phyloP scores from a whole-genome alignment of 2,113 vertebrate genomes.

The Ahaetulla prasina region DNA sequence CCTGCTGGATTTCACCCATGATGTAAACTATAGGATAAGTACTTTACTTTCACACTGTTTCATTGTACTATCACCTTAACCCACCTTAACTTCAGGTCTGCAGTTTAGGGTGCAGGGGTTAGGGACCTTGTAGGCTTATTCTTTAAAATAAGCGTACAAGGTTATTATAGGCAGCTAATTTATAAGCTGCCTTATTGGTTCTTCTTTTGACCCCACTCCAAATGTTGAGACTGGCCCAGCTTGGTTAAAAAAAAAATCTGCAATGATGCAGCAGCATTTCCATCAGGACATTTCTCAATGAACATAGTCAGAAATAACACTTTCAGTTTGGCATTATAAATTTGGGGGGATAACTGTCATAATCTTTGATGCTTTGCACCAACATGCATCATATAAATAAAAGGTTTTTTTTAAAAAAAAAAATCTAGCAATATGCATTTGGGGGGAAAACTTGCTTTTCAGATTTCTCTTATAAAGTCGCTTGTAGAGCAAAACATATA shows the following conservation, averaged over 20 bases:
- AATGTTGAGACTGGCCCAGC: background rate
- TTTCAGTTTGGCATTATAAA: background rate
- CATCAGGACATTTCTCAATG: background rate
- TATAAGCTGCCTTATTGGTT: background rate
- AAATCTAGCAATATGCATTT: background rate
- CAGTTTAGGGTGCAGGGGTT: background rate
- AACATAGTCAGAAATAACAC: background rate
- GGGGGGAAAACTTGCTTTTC: background rate
- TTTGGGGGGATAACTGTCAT: background rate
- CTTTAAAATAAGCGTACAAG: too few species aligned
- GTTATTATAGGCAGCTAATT: too few species aligned
- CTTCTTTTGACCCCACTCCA: background rate
- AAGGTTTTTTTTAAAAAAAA: background rate
- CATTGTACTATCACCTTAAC: background rate
- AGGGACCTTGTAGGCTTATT: background rate
- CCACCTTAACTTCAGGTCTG: background rate
- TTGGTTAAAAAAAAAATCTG: background rate
- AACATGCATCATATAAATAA: background rate
- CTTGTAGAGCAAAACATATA: background rate
- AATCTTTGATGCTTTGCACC: background rate
- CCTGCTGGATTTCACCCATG: too few species aligned
- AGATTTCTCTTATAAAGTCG: background rate
- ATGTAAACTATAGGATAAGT: background rate
- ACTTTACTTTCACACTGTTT: background rate
- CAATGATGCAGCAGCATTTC: background rate